These are phyloP conservation scores for Morpho helenor DNA, from an alignment of 2,888 invertebrate genomes.

Conservation along the genomic window DNA sequence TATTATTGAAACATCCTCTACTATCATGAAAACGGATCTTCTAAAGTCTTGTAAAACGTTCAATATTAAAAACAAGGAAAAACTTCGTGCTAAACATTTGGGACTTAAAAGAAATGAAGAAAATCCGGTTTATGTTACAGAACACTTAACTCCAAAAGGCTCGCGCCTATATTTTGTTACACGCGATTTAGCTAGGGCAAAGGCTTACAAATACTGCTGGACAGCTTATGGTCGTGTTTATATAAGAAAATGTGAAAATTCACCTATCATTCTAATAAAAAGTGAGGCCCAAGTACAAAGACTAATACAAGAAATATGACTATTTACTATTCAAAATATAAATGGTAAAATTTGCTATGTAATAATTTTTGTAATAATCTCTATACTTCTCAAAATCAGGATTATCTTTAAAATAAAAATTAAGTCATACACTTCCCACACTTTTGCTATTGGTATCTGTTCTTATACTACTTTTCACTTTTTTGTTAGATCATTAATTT, in stretches of 20 bases:
- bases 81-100: constrained; percentile 28
- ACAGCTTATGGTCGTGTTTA: constrained; percentile 26
- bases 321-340: too few relatives aligned
- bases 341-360: too few relatives aligned
- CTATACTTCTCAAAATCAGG: background rate
- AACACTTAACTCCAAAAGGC: constrained; percentile 26
- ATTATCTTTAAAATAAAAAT: too few relatives aligned
- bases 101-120: constrained; percentile 11
- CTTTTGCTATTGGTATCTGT: background rate
- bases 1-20: constrained; percentile 26
- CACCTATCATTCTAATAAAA: constrained; percentile 20
- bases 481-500: too few relatives aligned
- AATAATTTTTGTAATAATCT: background rate
- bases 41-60: constrained; percentile 23
- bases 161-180: constrained; percentile 27
- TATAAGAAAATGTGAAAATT: constrained; percentile 22
- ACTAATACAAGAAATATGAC: constrained; percentile 2
- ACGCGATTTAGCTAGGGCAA: constrained; percentile 22
- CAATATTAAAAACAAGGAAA: constrained; percentile 23
- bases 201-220: constrained; percentile 28
- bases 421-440: too few relatives aligned
- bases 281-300: constrained; percentile 20
- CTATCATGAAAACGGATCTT: constrained; percentile 20
- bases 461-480: too few relatives aligned
- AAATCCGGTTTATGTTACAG: constrained; percentile 19